These are phyloP conservation scores for Caenorhabditis parvicauda DNA, from an alignment of 2,888 invertebrate species.

Conservation along the genomic window DNA sequence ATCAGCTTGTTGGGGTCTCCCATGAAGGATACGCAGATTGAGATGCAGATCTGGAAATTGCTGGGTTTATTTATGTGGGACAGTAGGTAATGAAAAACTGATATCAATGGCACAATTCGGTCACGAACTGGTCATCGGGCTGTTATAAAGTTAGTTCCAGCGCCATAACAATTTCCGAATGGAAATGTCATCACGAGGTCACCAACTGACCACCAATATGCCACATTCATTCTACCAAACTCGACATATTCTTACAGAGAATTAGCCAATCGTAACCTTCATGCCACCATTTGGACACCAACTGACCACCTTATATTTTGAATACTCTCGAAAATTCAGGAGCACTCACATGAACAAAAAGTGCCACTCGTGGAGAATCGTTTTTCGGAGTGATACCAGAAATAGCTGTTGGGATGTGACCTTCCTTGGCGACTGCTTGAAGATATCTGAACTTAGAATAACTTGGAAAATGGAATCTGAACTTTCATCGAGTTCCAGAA, in stretches of 20 bases:
- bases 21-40: constrained; percentile 48
- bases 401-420: constrained; percentile 55
- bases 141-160: too few species aligned
- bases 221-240: too few species aligned
- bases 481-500: too few species aligned
- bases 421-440: constrained; percentile 48
- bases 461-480: too few species aligned
- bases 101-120: neutral
- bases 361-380: constrained; percentile 54
- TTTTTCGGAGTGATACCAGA: constrained; percentile 43
- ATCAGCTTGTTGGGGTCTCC: constrained; percentile 53
- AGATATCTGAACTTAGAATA: constrained; percentile 39
- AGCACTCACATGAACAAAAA: constrained; percentile 49
- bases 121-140: too few species aligned
- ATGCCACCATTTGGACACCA: too few species aligned
- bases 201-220: too few species aligned
- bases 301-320: too few species aligned
- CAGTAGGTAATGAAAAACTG: neutral
- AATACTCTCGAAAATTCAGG: neutral
- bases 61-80: neutral
- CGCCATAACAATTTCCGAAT: too few species aligned
- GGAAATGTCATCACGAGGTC: too few species aligned
- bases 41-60: constrained; percentile 37
- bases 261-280: too few species aligned
- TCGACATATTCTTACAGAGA: too few species aligned